Evolutionary conservation across 2,888 invertebrate genomes (phyloP).

Genomic region (Tachina grossa): DNA sequence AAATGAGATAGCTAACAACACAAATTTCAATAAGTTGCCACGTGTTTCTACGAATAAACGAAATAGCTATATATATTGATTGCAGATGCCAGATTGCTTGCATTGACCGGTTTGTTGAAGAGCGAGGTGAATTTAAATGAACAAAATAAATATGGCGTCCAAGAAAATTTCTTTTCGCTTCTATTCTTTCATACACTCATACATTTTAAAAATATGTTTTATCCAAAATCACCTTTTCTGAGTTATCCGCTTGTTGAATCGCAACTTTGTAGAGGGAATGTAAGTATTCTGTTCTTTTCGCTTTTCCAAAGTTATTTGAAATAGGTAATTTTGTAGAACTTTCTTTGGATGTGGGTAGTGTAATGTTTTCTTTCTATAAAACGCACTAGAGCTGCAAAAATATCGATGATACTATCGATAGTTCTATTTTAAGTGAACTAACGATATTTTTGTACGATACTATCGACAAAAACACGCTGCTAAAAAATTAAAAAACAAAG

Average conservation of each 20-base stretch:
- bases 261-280: conserved; percentile 80
- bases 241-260: conserved; percentile 79
- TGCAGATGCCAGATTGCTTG: conserved; percentile 54
- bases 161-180: background rate
- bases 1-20: conserved; percentile 44
- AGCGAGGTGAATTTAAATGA: conserved; percentile 45
- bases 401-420: no score
- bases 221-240: conserved; percentile 81
- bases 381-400: no score
- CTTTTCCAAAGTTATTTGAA: conserved; percentile 7
- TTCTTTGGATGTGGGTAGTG: conserved; percentile 42
- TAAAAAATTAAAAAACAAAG: no score
- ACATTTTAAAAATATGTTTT: conserved; percentile 77
- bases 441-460: no score
- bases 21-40: conserved; percentile 76
- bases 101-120: conserved; percentile 40
- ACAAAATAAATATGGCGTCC: conserved; percentile 62
- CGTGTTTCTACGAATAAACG: conserved; percentile 73
- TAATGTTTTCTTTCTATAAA: conserved; percentile 43
- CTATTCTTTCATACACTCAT: conserved; percentile 47
- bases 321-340: background rate
- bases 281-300: conserved; percentile 74
- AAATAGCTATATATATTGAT: conserved; percentile 27
- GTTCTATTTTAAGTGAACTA: no score
- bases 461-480: no score